A percentile compares a stretch with the other conserved stretches of the same genome.
These are phyloP conservation scores for Villa cingulata DNA, from an alignment of 2,888 invertebrate genomes.

Conservation along the genomic window DNA sequence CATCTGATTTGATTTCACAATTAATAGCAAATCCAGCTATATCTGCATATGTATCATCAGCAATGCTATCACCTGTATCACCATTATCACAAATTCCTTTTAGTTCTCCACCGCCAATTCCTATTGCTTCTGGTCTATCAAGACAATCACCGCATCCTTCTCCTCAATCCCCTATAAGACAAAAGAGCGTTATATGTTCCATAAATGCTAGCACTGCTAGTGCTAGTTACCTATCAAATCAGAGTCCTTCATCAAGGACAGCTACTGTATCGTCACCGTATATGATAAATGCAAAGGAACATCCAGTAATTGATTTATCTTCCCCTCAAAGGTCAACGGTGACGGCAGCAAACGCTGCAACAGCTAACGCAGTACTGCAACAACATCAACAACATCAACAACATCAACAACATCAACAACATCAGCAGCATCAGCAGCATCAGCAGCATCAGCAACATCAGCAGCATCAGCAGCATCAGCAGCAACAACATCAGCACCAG, in stretches of 20 bases:
- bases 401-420: constrained; percentile 20
- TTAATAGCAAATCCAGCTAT: constrained; percentile 7
- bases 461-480: constrained; percentile 20
- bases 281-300: constrained; percentile 24
- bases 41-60: constrained; percentile 8
- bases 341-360: constrained; percentile 22
- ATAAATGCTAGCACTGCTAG: constrained; percentile 21
- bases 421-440: constrained; percentile 21
- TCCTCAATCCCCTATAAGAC: constrained; percentile 14
- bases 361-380: constrained; percentile 23
- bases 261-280: not conserved
- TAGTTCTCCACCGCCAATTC: not conserved
- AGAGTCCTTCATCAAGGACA: not conserved
- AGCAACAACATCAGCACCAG: constrained; percentile 21
- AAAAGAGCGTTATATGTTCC: constrained; percentile 34
- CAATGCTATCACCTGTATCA: constrained; percentile 3
- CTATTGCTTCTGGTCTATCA: no score
- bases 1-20: not conserved
- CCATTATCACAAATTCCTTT: not conserved
- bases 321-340: constrained; percentile 37
- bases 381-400: constrained; percentile 26
- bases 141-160: not conserved
- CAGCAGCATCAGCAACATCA: constrained; percentile 23
- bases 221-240: constrained; percentile 13
- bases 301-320: constrained; percentile 39